phyloP scores from a whole-genome alignment of 2,888 invertebrate genomes.

The Nomada ferruginata region DNA sequence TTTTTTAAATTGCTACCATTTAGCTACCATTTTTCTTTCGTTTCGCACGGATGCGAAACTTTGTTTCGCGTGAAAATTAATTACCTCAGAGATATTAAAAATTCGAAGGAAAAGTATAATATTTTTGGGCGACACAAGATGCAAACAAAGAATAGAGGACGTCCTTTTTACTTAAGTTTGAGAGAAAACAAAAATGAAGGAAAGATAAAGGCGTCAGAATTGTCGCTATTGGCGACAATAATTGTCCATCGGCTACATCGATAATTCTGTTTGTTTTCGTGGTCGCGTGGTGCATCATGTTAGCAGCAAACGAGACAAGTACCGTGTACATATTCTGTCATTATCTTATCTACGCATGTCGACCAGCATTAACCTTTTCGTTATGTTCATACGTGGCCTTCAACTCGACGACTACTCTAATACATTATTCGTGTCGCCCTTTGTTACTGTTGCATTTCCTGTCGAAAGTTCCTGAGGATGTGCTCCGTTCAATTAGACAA shows the following conservation, averaged over 20 bases:
- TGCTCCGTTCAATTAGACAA: background rate
- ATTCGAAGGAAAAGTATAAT: too few relatives aligned
- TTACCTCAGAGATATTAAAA: too few relatives aligned
- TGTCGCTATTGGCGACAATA: background rate
- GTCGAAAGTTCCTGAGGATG: background rate
- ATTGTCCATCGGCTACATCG: background rate
- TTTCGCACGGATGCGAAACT: too few relatives aligned
- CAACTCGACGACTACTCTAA: constrained; percentile 45
- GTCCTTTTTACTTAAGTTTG: too few relatives aligned
- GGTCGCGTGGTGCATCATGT: background rate
- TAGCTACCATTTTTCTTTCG: too few relatives aligned
- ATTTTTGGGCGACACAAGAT: too few relatives aligned
- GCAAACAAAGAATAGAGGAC: too few relatives aligned
- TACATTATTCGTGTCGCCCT: constrained; percentile 34
- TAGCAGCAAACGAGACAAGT: constrained; percentile 24
- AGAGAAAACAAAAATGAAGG: background rate
- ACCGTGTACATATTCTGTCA: constrained; percentile 29
- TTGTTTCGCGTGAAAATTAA: too few relatives aligned
- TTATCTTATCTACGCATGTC: constrained; percentile 67
- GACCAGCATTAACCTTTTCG: constrained; percentile 61
- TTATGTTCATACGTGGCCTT: constrained; percentile 49
- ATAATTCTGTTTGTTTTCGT: constrained; percentile 4
- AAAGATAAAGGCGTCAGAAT: background rate
- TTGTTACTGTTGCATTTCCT: background rate
- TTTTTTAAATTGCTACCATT: too few relatives aligned